These are phyloP conservation scores for Trogon surrucura DNA, from an alignment of 2,113 vertebrate genomes.

Conservation along the genomic window DNA sequence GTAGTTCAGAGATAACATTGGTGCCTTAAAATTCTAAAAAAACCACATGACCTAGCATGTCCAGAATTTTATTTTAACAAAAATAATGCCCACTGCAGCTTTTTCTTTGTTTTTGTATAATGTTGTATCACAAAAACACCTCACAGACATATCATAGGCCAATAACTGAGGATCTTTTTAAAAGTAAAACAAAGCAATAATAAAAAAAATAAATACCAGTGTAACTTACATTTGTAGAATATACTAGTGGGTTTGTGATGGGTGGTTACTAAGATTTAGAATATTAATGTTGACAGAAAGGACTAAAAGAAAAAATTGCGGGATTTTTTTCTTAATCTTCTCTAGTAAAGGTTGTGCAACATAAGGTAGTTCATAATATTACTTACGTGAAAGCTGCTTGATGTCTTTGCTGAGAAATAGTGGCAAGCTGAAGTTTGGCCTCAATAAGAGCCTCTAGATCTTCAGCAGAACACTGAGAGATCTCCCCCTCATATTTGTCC, in stretches of 20 bases:
- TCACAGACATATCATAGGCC: neutral
- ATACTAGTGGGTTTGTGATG: neutral
- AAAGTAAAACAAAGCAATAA: neutral
- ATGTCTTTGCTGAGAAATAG: slow-evolving; percentile 82
- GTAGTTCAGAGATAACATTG: neutral
- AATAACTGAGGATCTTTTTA: neutral
- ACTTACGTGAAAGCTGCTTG: slow-evolving; percentile 77
- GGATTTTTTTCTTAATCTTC: neutral
- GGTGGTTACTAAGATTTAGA: neutral
- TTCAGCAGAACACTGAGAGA: slow-evolving; percentile 54
- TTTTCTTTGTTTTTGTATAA: neutral
- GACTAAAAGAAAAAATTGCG: neutral
- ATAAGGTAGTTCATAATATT: neutral
- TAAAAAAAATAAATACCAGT: neutral
- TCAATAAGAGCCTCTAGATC: slow-evolving; percentile 82
- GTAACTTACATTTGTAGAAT: neutral
- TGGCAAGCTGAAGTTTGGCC: slow-evolving; percentile 82
- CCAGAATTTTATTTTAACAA: neutral
- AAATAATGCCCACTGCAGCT: neutral
- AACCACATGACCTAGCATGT: accelerated
- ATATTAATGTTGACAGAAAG: neutral
- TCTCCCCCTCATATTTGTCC: neutral
- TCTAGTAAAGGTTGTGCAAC: neutral
- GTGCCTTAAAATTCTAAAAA: neutral
- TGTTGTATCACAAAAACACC: neutral